Base-by-base conservation (phyloP, 2,113 vertebrate species). In the Acinonyx jubatus region DNA sequence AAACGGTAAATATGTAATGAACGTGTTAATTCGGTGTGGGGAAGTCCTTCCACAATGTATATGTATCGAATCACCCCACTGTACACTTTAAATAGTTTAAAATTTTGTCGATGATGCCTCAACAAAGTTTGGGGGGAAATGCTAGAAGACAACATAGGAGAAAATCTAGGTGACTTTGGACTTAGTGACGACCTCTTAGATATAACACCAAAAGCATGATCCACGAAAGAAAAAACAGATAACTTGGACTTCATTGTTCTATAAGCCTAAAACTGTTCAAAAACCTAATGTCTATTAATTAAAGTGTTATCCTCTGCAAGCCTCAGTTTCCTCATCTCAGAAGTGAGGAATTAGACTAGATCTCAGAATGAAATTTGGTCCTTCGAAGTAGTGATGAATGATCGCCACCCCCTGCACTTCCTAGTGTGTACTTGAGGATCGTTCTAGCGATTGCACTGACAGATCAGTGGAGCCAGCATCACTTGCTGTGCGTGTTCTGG, bases 351-450 rank as follows among this genome's bases (percentile, higher is more conserved):
- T 82, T 86, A 18, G 36, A 84, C 45, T 85, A 79, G 29, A 89
- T 93, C 36, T 90, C 86, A 80, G 50, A 83, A 81, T 63, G 33
- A 92, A 92, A 92, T 92, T 36, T 71, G 78, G 38, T 87, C 31
- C 55, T 96, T 86, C 10, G 73, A 95, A 82, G 41, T 41, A 88
- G 84, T 68, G 65, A 48, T 61, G 65, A 89, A 50, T 78, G 57
- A 23, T 27, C 16, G 8, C 21, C 52, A 41, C 36, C 41, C 45
- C 31, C 89, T 82, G 48, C 18, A 57, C 91, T 88, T 88, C 61
- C 52, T 36, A 76, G 82, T 68, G 50, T 0, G 14, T 91, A 29
- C 83, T 84, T 92, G 19, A 48, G 86, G 88, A 66, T 93, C 45
- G 7, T 45, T 93, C 81, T 48, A 61, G 2, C 50, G 27, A 86